Base-by-base conservation (phyloP, 2,113 vertebrate genomes). In the Forbesichthys agassizii region DNA sequence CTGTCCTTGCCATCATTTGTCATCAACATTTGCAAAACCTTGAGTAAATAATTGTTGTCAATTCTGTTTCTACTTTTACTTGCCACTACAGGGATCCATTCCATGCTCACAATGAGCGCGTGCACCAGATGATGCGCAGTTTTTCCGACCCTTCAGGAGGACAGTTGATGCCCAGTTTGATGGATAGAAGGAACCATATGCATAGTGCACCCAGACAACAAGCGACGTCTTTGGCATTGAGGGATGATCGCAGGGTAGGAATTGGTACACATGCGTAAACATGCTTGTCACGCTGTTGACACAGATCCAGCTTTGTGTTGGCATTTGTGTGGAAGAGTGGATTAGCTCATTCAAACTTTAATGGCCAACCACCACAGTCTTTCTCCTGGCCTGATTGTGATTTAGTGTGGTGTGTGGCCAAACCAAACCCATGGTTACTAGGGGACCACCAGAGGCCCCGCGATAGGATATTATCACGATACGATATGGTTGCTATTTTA, bases 91-190 rank as follows among this genome's bases (percentile, higher is more conserved):
- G 97, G 6, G 97, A 98, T 60, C 93, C 93, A 11, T 94, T 98
- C 54, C 89, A 80, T 16, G 88, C 92, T 12, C 96, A 98, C 80
- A 92, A 86, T 53, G 94, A 97, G 10, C 90, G 93, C 5, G 84
- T 96, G 90, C 82, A 64, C 48, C 93, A 94, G 59, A 87, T 97
- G 94, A 94, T 96, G 96, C 92, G 93, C 33, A 94, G 90, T 80
- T 94, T 98, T 79, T 89, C 95, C 0, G 94, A 95, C 61, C 94
- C 95, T 0, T 93, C 94, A 9, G 95, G 93, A 10, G 89, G 84
- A 46, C 88, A 92, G 51, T 72, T 85, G 0, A 82, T 92, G 78
- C 90, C 85, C 79, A 88, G 93, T 60, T 67, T 95, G 71, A 91
- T 85, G 58, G 93, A 94, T 69, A 90, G 92, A 0, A 82, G 75